Conservation (phyloP, 1,140 invertebrate genomes). For the Cryptotermes secundus region DNA sequence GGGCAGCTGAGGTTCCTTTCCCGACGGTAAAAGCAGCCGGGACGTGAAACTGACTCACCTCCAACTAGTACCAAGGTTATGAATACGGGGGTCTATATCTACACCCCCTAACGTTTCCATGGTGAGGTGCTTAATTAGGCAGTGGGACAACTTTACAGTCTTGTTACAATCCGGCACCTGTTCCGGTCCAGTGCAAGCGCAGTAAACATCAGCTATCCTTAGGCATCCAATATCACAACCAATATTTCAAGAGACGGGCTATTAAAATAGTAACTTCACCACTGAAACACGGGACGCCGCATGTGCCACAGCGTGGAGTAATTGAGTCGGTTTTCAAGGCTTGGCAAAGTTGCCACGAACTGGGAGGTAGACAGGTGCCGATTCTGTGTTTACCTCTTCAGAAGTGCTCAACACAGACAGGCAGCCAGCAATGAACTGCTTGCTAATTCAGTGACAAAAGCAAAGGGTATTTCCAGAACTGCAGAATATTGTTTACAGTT, state of each 20-base stretch:
- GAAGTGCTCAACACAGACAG: neutral
- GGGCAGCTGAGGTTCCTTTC: too few species aligned
- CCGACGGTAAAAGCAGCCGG: too few species aligned
- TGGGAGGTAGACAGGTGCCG: neutral
- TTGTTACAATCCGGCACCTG: too few species aligned
- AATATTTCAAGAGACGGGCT: neutral
- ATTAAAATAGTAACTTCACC: neutral
- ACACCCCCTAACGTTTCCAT: too few species aligned
- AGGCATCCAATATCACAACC: neutral
- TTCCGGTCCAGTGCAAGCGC: neutral
- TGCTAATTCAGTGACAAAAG: neutral
- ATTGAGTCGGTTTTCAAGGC: neutral
- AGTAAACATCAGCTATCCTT: neutral
- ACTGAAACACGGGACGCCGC: neutral
- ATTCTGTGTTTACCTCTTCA: neutral
- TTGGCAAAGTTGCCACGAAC: neutral
- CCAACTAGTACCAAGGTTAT: too few species aligned
- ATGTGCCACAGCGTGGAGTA: neutral
- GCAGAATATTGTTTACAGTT: neutral
- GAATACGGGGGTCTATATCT: too few species aligned
- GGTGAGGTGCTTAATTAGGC: too few species aligned
- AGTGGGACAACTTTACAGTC: too few species aligned
- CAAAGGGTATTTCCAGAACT: neutral
- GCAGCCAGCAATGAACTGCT: neutral
- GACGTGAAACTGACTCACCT: too few species aligned